These are phyloP conservation scores for Silurus meridionalis DNA, from an alignment of 2,113 vertebrate genomes.

Conservation along the genomic window DNA sequence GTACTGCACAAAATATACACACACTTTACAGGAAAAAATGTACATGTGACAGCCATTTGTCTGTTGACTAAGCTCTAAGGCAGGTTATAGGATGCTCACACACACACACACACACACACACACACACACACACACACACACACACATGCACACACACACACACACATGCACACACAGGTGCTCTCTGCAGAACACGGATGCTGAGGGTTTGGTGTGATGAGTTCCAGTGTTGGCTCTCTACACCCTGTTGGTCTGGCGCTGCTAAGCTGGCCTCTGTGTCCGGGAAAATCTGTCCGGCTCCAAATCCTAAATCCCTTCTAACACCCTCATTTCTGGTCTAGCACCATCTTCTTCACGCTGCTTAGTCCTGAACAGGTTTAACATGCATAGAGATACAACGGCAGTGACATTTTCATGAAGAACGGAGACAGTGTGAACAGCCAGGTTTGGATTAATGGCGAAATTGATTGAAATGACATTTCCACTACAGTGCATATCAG, in stretches of 20 bases:
- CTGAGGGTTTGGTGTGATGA: neutral
- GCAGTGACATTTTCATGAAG: neutral
- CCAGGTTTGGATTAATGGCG: too few relatives aligned
- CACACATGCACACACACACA: neutral
- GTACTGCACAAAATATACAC: neutral
- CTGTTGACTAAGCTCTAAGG: neutral
- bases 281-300: neutral
- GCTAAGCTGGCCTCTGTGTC: conserved; percentile 13
- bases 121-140: neutral
- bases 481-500: too few relatives aligned
- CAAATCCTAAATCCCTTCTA: neutral
- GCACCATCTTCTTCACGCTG: neutral
- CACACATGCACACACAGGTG: too few relatives aligned
- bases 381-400: neutral
- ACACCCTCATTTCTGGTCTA: neutral
- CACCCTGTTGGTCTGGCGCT: neutral
- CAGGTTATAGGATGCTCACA: neutral
- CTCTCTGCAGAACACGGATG: neutral
- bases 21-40: neutral
- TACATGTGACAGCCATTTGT: neutral
- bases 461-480: too few relatives aligned
- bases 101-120: neutral
- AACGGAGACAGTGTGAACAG: neutral
- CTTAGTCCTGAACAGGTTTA: neutral
- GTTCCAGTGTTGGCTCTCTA: neutral